Conservation (phyloP, 2,888 invertebrate genomes). For the Lacanobia wlatinum region DNA sequence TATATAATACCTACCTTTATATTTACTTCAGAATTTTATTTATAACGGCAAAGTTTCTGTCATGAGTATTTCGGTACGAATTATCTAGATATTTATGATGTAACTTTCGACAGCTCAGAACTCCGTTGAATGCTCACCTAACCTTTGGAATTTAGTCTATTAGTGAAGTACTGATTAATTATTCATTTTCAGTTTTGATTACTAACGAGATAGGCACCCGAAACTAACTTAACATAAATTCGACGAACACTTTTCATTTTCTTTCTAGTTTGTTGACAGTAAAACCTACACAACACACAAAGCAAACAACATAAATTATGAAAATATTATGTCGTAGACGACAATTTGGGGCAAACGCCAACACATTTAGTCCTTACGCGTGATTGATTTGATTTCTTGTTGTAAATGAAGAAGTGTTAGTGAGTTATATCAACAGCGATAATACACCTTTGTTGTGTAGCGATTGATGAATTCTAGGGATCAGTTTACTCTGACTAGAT, state of each 20-base stretch:
- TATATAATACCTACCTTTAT: neutral
- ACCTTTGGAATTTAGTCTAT: slow-evolving; percentile 15
- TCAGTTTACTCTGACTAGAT: neutral
- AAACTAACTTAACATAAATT: slow-evolving; percentile 10
- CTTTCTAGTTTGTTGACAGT: slow-evolving; percentile 5
- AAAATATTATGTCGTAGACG: slow-evolving; percentile 6
- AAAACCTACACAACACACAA: slow-evolving; percentile 5
- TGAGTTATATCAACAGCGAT: neutral
- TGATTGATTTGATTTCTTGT: neutral
- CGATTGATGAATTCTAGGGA: neutral
- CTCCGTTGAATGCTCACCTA: slow-evolving; percentile 15
- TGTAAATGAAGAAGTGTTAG: neutral
- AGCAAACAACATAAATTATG: slow-evolving; percentile 16
- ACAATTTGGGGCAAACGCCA: slow-evolving; percentile 10
- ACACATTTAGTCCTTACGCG: slow-evolving; percentile 8
- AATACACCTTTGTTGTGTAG: neutral
- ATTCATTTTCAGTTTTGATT: neutral
- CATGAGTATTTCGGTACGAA: neutral
- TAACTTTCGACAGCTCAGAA: slow-evolving; percentile 19
- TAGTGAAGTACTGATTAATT: slow-evolving; percentile 1
- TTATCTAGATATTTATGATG: neutral
- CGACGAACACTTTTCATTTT: slow-evolving; percentile 16
- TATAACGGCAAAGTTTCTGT: neutral
- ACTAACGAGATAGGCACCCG: neutral
- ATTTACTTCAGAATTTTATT: neutral